A percentile compares a stretch with the other conserved stretches of the same genome.
Conservation (phyloP, 2,797 vertebrate species). For the Spondyliosoma cantharus region DNA sequence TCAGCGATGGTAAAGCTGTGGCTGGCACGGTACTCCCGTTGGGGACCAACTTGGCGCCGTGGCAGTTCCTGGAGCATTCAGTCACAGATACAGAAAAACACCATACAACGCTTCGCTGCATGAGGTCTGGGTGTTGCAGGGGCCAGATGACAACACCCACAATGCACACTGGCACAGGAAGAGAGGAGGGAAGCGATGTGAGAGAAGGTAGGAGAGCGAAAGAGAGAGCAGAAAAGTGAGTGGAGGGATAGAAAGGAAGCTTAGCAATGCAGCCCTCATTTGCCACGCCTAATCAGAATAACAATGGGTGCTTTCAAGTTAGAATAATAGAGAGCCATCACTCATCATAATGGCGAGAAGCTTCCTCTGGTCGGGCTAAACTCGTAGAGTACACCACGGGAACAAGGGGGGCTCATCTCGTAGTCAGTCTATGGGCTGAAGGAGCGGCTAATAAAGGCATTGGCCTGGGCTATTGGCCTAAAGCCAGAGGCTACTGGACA, state of each 20-base stretch:
- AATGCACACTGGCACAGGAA: conserved; percentile 66
- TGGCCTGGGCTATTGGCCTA: conserved; percentile 36
- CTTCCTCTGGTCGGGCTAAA: conserved; percentile 36
- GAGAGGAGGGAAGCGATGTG: conserved; percentile 45
- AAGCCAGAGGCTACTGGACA: conserved; percentile 46
- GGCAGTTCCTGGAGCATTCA: conserved; percentile 48
- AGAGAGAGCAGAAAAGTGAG: conserved; percentile 44
- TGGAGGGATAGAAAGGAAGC: conserved; percentile 61
- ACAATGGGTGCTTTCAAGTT: conserved; percentile 76
- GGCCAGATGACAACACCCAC: conserved; percentile 57
- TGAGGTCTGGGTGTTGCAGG: conserved; percentile 49
- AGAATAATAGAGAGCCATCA: conserved; percentile 75
- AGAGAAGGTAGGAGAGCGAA: conserved; percentile 38
- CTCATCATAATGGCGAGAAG: conserved; percentile 74
- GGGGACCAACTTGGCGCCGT: conserved; percentile 36
- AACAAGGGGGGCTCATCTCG: conserved; percentile 39
- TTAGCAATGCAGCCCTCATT: conserved; percentile 66
- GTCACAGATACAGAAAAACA: conserved; percentile 42
- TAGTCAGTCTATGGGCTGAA: conserved; percentile 38
- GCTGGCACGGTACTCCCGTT: conserved; percentile 25
- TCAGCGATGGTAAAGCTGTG: conserved; percentile 35
- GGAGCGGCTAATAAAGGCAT: conserved; percentile 44
- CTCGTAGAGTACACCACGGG: conserved; percentile 32
- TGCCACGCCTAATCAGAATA: conserved; percentile 80
- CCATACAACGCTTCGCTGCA: conserved; percentile 41